Conservation (phyloP, 2,888 invertebrate species). For the Leptopterna dolabrata region DNA sequence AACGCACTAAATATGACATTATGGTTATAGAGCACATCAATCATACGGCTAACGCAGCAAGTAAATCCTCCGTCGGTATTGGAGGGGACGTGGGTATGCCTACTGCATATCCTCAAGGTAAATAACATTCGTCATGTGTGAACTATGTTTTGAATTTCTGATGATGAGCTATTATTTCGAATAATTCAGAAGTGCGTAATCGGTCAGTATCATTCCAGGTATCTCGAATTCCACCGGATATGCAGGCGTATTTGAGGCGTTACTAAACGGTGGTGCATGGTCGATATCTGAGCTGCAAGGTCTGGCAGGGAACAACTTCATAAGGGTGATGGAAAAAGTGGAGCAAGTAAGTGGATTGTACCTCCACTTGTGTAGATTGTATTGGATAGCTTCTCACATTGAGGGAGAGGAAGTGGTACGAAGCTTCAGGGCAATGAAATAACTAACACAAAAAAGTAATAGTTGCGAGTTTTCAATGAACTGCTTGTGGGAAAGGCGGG, state of each 20-base stretch:
- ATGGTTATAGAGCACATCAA: not conserved
- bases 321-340: not conserved
- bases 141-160: not conserved
- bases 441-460: no score
- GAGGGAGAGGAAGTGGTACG: no score
- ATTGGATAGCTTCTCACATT: no score
- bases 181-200: no score
- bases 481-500: no score
- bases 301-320: slow-evolving; percentile 44
- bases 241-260: not conserved
- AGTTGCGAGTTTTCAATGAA: no score
- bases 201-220: not conserved
- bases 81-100: not conserved
- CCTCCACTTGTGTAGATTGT: no score
- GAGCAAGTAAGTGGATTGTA: slow-evolving; percentile 11
- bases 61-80: not conserved
- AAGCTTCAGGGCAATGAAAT: no score
- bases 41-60: not conserved
- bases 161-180: no score
- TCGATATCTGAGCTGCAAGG: slow-evolving; percentile 17
- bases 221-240: not conserved
- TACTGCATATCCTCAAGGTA: not conserved
- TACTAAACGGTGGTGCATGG: not conserved
- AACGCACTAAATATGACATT: not conserved
- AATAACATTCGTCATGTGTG: not conserved